A percentile compares a stretch with the other conserved stretches of the same genome.
These are phyloP conservation scores for Ormyrus pomaceus DNA, from an alignment of 2,888 invertebrate genomes.

Conservation along the genomic window DNA sequence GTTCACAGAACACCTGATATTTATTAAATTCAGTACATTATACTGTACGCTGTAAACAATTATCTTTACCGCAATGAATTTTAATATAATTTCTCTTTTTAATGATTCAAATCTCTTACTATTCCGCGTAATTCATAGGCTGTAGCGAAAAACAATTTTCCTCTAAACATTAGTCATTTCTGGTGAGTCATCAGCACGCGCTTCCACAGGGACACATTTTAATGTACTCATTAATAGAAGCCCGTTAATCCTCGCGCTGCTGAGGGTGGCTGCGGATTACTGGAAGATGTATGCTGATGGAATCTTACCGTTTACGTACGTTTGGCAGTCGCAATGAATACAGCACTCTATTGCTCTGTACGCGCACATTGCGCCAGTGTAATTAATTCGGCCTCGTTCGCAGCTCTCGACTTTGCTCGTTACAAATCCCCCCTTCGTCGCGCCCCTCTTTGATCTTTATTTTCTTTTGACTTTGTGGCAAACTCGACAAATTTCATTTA, in stretches of 20 bases:
- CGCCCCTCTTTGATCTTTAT: constrained; percentile 2
- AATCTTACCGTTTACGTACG: constrained; percentile 68
- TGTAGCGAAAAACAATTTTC: no score
- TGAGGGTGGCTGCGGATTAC: constrained; percentile 66
- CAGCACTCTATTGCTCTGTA: constrained; percentile 6
- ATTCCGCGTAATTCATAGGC: no score
- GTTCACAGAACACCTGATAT: no score
- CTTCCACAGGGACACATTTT: constrained; percentile 63
- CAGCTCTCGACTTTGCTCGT: constrained; percentile 44
- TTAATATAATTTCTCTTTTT: no score
- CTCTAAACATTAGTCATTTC: no score
- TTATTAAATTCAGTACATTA: no score
- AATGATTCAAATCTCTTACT: no score
- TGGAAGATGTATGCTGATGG: constrained; percentile 72
- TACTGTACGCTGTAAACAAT: no score
- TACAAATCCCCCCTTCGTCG: constrained; percentile 9
- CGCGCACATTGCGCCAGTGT: constrained; percentile 68
- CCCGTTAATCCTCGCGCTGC: constrained; percentile 62
- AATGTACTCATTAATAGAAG: constrained; percentile 70
- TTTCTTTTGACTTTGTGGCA: no score
- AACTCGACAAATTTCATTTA: no score
- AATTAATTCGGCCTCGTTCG: constrained; percentile 71
- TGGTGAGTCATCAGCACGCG: constrained; percentile 43
- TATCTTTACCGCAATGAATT: no score
- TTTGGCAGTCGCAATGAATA: constrained; percentile 64